Evolutionary conservation across 2,797 vertebrate genomes (phyloP), one percentile per base, ranked within the genome.

Genomic region (Chelmon rostratus): DNA sequence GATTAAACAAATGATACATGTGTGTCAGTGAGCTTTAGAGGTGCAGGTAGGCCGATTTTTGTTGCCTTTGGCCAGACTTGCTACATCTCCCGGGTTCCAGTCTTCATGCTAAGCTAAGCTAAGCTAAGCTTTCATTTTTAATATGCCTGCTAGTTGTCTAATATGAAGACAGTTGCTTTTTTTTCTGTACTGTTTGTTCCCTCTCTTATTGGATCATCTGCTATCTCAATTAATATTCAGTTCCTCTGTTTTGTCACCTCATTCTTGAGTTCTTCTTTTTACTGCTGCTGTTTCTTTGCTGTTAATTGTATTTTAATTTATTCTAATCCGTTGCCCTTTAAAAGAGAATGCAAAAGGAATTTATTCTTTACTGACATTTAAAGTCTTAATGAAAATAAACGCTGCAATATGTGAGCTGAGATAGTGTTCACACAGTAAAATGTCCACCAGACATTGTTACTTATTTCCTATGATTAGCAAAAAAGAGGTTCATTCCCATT

Each of bases 301-400:
- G 10, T 46, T 85, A 82, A 80, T 87, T 79, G 35, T 35, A 50
- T 82, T 82, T 71, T 58, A 67, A 80, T 88, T 62, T 47, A 81
- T 79, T 86, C 23, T 67, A 72, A 84, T 76, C 42, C 18, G 4
- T 9, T 82, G 66, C 42, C 75, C 70, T 88, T 87, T 80, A 58
- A 68, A 82, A 54, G 12, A n/a, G 52, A 82, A 53, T 25, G 5
- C 47, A 73, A 65, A 78, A 69, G 10, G 6, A 67, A 68, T 76
- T 67, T 73, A 66, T 78, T 70, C 64, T 40, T 46, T 54, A 33
- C 37, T 84, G 78, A 83, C 61, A 85, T 85, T 83, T 85, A 70
- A 71, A 81, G 8, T 61, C 25, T 50, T 67, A 50, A 80, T 76
- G 31, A 75, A 68, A 79, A 57, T 28, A 65, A 66, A 84, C 3